Percentiles rank a stretch among this genome's conserved stretches.
These are phyloP conservation scores for Clarias macrocephalus DNA, from an alignment of 2,113 vertebrate species.

Conservation along the genomic window DNA sequence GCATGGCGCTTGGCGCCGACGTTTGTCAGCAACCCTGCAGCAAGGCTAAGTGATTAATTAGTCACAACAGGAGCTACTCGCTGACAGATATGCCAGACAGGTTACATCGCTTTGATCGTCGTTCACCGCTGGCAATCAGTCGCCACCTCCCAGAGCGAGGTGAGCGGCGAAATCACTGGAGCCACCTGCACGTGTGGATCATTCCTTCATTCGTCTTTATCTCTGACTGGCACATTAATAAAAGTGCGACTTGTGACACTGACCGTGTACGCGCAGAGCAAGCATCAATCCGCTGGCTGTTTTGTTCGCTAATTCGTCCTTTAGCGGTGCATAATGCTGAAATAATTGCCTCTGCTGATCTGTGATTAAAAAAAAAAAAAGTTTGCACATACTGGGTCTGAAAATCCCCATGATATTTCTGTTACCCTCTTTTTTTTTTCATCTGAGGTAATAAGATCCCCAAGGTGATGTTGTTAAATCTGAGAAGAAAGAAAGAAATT, in stretches of 20 bases:
- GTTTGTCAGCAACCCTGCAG: slow-evolving; percentile 55
- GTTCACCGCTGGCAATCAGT: slow-evolving; percentile 49
- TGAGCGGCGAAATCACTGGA: slow-evolving; percentile 41
- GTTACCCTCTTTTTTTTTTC: neutral
- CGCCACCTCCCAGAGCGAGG: slow-evolving; percentile 43
- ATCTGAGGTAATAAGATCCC: slow-evolving; percentile 15
- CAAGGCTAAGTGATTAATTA: slow-evolving; percentile 59
- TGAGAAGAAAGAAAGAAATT: slow-evolving; percentile 7
- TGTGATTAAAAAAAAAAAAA: neutral
- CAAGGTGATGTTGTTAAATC: neutral
- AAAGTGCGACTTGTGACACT: slow-evolving; percentile 17
- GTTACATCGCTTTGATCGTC: slow-evolving; percentile 52
- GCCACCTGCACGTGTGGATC: slow-evolving; percentile 7
- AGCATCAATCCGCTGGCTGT: neutral
- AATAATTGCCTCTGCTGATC: slow-evolving; percentile 24
- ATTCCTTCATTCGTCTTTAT: slow-evolving; percentile 33
- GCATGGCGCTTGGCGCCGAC: slow-evolving; percentile 39
- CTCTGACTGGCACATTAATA: slow-evolving; percentile 20
- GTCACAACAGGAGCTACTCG: slow-evolving; percentile 51
- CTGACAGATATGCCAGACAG: slow-evolving; percentile 50
- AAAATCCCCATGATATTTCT: neutral
- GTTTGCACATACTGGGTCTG: neutral
- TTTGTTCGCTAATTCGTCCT: slow-evolving; percentile 34
- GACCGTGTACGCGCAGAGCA: neutral
- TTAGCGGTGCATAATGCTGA: slow-evolving; percentile 47